Conservation (phyloP, 2,797 vertebrate species). For the Hybognathus amarus region DNA sequence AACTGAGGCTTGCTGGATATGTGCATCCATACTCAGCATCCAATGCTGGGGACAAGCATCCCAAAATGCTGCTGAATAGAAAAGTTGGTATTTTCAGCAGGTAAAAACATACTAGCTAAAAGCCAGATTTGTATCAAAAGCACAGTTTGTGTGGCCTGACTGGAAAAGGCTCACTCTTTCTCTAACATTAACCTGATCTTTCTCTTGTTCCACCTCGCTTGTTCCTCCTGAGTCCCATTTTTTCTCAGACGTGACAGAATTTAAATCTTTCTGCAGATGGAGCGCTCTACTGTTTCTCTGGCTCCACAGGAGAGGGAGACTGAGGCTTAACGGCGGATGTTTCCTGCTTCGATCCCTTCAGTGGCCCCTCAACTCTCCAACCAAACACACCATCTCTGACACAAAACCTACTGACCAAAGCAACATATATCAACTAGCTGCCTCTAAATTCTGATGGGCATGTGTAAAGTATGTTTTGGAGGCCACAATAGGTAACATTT, state of each 20-base stretch:
- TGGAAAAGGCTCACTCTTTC: constrained; percentile 64
- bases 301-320: constrained; percentile 63
- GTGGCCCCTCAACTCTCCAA: constrained; percentile 26
- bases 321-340: constrained; percentile 61
- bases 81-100: background rate
- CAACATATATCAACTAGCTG: constrained; percentile 17
- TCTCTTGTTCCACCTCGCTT: constrained; percentile 72
- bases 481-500: constrained; percentile 11
- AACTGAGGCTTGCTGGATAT: background rate
- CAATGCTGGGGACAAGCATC: background rate
- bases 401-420: constrained; percentile 19
- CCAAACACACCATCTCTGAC: constrained; percentile 46
- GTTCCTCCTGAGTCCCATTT: constrained; percentile 73
- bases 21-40: background rate
- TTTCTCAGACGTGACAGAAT: constrained; percentile 78
- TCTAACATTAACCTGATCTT: constrained; percentile 73
- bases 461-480: background rate
- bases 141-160: constrained; percentile 75
- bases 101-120: constrained; percentile 24
- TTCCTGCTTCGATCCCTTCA: constrained; percentile 53
- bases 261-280: constrained; percentile 82
- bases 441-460: constrained; percentile 6
- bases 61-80: background rate
- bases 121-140: constrained; percentile 59
- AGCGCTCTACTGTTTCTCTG: constrained; percentile 77